Percentiles rank a stretch among this genome's conserved stretches.
phyloP scores from a whole-genome alignment of 2,113 vertebrate species.

The Pholis gunnellus region DNA sequence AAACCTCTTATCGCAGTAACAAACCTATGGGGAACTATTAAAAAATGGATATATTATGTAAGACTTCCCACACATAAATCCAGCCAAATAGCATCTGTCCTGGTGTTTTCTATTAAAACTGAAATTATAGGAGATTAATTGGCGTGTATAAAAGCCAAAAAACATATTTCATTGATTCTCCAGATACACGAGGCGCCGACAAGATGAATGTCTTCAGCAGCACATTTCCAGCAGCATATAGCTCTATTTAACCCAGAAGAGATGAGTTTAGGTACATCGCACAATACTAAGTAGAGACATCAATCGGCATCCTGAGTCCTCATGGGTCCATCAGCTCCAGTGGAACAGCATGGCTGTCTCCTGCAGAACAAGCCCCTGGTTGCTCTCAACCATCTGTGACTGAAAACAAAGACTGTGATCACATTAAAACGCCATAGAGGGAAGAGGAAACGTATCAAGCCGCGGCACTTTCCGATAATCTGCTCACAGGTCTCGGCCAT shows the following conservation, averaged over 20 bases:
- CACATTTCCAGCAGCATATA: slow-evolving; percentile 13
- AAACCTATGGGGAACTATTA: background rate
- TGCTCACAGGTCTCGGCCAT: slow-evolving; percentile 66
- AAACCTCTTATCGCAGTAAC: background rate
- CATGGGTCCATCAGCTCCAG: slow-evolving; percentile 52
- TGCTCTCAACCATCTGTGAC: slow-evolving; percentile 71
- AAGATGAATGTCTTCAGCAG: slow-evolving; percentile 23
- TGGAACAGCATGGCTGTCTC: slow-evolving; percentile 47
- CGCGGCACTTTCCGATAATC: slow-evolving; percentile 59
- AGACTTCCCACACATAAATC: background rate
- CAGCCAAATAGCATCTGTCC: background rate
- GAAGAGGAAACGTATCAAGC: slow-evolving; percentile 49
- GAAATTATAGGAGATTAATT: slow-evolving; percentile 3
- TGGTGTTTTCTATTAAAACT: background rate
- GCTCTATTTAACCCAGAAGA: slow-evolving; percentile 45
- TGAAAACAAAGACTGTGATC: slow-evolving; percentile 71
- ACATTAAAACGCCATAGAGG: slow-evolving; percentile 65
- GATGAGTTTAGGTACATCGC: slow-evolving; percentile 32
- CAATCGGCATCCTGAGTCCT: slow-evolving; percentile 51
- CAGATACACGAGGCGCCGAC: background rate
- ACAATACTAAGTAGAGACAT: slow-evolving; percentile 64
- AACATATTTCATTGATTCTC: slow-evolving; percentile 31
- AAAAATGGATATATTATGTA: background rate
- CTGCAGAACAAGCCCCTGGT: slow-evolving; percentile 56
- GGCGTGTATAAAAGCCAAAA: background rate